phyloP scores from a whole-genome alignment of 2,113 vertebrate genomes.

The Hystrix brachyura region DNA sequence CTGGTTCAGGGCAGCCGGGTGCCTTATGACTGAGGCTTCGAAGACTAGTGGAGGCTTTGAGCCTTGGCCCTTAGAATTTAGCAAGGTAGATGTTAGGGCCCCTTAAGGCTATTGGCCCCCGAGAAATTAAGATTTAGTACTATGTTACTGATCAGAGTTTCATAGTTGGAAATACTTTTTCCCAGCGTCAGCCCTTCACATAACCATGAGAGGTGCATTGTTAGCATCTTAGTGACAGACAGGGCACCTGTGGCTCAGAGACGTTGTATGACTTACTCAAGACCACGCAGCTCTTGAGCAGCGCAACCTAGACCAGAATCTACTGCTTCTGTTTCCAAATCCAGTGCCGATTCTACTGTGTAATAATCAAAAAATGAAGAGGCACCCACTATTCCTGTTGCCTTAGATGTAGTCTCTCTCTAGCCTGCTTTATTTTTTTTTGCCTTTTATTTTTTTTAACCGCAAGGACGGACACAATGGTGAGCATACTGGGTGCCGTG shows the following conservation, averaged over 20 bases:
- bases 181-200: not conserved
- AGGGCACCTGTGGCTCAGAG: constrained; percentile 66
- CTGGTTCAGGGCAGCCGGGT: not conserved
- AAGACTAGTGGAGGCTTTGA: not conserved
- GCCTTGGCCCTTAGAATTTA: not conserved
- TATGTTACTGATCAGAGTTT: constrained; percentile 22
- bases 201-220: not conserved
- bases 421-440: not conserved
- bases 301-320: not conserved
- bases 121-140: constrained; percentile 22
- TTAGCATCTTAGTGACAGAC: constrained; percentile 4
- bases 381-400: not conserved
- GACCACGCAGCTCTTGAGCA: not conserved
- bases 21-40: not conserved
- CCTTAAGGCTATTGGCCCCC: not conserved
- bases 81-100: not conserved
- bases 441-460: not conserved
- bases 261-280: not conserved
- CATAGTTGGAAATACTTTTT: not conserved
- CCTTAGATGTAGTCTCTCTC: not conserved
- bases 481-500: constrained; percentile 1
- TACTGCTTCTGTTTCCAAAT: constrained; percentile 23
- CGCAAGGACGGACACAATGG: not conserved
- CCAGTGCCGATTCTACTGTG: not conserved
- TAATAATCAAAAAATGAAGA: not conserved